A percentile compares a stretch with the other conserved stretches of the same genome.
Conservation (phyloP, 92 coral and sea anemone genomes). For the Epizoanthus stellaris region DNA sequence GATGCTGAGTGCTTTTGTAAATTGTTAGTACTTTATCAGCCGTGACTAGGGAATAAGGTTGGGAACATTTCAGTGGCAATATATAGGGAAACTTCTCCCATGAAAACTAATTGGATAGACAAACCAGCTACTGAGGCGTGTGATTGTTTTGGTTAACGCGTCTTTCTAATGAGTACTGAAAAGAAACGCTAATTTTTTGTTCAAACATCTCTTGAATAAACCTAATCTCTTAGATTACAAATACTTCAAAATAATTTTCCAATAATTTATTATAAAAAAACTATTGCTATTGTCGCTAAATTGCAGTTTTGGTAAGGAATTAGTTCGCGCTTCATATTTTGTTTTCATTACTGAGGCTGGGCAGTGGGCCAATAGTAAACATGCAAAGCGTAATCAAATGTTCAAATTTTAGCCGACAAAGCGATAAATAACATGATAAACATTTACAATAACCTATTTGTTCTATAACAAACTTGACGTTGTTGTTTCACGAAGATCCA, state of each 20-base stretch:
- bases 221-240: background rate
- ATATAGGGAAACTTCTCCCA: background rate
- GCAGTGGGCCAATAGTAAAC: background rate
- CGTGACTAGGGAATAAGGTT: background rate
- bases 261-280: background rate
- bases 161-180: background rate
- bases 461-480: too few species aligned
- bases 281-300: background rate
- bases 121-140: background rate
- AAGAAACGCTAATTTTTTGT: background rate
- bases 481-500: too few species aligned
- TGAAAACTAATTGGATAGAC: background rate
- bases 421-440: background rate
- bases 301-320: background rate
- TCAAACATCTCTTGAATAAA: background rate
- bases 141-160: conserved; percentile 10
- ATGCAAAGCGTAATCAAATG: background rate
- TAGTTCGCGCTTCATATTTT: background rate
- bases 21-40: background rate
- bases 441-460: background rate
- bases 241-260: background rate
- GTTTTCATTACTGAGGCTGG: background rate
- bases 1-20: background rate
- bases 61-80: background rate
- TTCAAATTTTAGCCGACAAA: background rate